phyloP scores from a whole-genome alignment of 1,140 invertebrate species.

The Tetramorium simillimum region DNA sequence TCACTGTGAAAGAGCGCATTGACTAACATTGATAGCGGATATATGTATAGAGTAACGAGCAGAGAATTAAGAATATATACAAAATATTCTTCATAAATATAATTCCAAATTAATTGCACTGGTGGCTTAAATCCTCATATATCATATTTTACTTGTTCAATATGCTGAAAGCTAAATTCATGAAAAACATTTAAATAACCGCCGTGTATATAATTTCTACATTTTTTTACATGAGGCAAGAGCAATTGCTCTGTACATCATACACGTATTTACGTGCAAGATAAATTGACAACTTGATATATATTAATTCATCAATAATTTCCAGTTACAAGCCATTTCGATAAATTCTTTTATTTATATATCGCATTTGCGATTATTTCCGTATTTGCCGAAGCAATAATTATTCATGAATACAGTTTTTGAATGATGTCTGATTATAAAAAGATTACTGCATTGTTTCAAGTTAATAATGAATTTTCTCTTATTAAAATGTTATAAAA shows the following conservation, averaged over 20 bases:
- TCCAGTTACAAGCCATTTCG: neutral
- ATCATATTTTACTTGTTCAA: conserved; percentile 21
- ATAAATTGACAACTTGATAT: neutral
- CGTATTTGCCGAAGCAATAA: neutral
- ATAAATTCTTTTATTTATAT: neutral
- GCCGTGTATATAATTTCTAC: neutral
- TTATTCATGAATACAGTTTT: neutral
- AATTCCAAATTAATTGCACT: conserved; percentile 56
- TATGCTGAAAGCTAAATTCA: neutral
- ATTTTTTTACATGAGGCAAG: neutral
- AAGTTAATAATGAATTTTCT: neutral
- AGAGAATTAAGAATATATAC: conserved; percentile 23
- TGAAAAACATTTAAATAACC: conserved; percentile 13
- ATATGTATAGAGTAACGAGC: neutral
- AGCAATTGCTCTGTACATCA: neutral
- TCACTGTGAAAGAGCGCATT: conserved; percentile 14
- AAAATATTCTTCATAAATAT: conserved; percentile 39
- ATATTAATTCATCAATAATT: conserved; percentile 14
- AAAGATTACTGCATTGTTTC: neutral
- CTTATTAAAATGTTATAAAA: neutral
- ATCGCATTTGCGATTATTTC: neutral
- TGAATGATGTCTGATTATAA: neutral
- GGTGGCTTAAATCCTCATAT: conserved; percentile 6
- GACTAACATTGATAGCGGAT: neutral
- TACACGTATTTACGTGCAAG: neutral